These are phyloP conservation scores for Scopus umbretta DNA, from an alignment of 2,113 vertebrate genomes.

Conservation along the genomic window DNA sequence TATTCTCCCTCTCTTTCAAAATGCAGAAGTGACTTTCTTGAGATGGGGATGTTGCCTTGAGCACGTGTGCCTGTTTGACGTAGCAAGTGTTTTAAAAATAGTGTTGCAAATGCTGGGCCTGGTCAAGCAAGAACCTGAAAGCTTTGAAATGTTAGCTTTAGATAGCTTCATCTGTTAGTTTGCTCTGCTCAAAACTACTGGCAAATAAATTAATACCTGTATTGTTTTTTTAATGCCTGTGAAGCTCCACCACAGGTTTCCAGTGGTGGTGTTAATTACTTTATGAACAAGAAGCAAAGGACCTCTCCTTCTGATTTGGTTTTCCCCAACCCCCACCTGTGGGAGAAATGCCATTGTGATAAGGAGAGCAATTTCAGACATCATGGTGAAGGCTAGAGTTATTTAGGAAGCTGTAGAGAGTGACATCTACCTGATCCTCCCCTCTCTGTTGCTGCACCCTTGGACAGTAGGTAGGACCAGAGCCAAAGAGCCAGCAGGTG, in stretches of 20 bases:
- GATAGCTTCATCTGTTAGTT: neutral
- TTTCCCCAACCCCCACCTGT: rapidly evolving
- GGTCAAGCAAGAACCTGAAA: neutral
- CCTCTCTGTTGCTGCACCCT: neutral
- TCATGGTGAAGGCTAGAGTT: neutral
- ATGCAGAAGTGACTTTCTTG: neutral
- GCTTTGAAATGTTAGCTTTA: neutral
- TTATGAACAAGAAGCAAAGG: neutral
- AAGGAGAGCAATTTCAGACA: neutral
- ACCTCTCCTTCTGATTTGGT: neutral
- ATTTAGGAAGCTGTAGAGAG: neutral
- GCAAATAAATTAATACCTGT: neutral
- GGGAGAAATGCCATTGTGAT: neutral
- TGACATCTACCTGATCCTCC: neutral
- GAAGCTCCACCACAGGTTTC: neutral
- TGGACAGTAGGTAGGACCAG: neutral
- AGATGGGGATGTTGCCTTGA: neutral
- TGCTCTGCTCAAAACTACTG: neutral
- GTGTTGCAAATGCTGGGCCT: neutral
- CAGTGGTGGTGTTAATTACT: neutral
- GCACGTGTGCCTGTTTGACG: neutral
- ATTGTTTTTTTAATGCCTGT: neutral
- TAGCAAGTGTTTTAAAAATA: neutral
- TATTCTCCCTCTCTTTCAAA: neutral
- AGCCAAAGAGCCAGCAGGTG: neutral